phyloP scores from a whole-genome alignment of 2,113 vertebrate species.

The Limanda limanda region DNA sequence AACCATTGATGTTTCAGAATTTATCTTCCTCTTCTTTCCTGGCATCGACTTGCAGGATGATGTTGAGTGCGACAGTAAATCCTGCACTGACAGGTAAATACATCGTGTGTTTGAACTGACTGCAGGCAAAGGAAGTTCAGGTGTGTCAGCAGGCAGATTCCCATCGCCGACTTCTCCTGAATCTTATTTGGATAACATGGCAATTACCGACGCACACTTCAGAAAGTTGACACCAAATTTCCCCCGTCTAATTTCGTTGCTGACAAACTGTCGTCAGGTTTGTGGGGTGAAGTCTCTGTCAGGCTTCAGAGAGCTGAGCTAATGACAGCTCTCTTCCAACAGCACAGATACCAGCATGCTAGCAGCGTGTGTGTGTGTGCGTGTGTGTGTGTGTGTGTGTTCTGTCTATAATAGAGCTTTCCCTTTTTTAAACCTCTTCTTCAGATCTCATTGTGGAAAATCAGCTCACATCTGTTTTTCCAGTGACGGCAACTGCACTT shows the following conservation, averaged over 20 bases:
- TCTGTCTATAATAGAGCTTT: slow-evolving; percentile 14
- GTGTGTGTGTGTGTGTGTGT: too few relatives aligned
- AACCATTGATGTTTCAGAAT: slow-evolving; percentile 57
- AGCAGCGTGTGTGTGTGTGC: too few relatives aligned
- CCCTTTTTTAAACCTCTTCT: slow-evolving; percentile 27
- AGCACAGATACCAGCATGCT: too few relatives aligned
- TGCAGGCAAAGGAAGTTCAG: slow-evolving; percentile 62
- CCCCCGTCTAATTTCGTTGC: slow-evolving; percentile 47
- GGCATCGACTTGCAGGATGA: slow-evolving; percentile 34
- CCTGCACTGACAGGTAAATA: slow-evolving; percentile 53
- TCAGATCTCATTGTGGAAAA: slow-evolving; percentile 59
- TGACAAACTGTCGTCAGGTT: slow-evolving; percentile 29
- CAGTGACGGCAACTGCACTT: slow-evolving; percentile 48
- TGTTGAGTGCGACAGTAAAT: slow-evolving; percentile 49
- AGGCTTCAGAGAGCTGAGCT: slow-evolving; percentile 37
- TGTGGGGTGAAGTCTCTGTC: slow-evolving; percentile 32
- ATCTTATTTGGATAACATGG: slow-evolving; percentile 60
- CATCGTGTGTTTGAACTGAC: slow-evolving; percentile 35
- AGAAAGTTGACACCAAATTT: slow-evolving; percentile 49
- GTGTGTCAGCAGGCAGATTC: slow-evolving; percentile 44
- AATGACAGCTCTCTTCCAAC: slow-evolving; percentile 70
- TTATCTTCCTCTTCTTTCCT: slow-evolving; percentile 33
- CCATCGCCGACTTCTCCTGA: slow-evolving; percentile 47
- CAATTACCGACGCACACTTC: slow-evolving; percentile 36
- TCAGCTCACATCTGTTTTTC: slow-evolving; percentile 68